phyloP scores from a whole-genome alignment of 2,797 vertebrate genomes.

The Chromobotia macracanthus region DNA sequence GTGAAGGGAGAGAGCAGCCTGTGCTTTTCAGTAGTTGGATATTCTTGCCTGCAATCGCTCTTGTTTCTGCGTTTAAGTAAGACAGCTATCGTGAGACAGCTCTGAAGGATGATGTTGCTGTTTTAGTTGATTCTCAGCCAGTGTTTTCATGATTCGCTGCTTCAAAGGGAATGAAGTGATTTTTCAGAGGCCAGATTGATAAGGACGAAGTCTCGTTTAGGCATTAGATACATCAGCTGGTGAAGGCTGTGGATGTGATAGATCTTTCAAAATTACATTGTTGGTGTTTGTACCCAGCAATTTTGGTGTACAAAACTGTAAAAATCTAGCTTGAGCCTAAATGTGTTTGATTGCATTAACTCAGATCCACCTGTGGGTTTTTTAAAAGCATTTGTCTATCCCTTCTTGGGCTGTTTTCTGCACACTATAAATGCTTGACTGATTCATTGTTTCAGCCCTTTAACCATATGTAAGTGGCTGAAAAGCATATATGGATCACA shows the following conservation, averaged over 20 bases:
- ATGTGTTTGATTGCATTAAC: no score
- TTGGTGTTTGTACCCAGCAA: no score
- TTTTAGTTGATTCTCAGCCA: constrained; percentile 26
- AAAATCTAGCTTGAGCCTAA: no score
- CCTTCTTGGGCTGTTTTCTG: not conserved
- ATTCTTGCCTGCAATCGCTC: constrained; percentile 30
- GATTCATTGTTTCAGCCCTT: constrained; percentile 33
- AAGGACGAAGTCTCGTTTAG: not conserved
- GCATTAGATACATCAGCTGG: not conserved
- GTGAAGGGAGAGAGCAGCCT: constrained; percentile 20
- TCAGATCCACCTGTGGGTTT: no score
- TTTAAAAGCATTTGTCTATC: no score
- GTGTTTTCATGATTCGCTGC: not conserved
- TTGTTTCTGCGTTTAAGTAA: constrained; percentile 43
- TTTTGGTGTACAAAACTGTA: no score
- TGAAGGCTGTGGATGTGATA: not conserved
- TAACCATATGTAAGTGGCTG: constrained; percentile 26
- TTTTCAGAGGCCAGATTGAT: constrained; percentile 5
- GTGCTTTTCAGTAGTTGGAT: constrained; percentile 28
- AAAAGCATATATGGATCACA: constrained; percentile 39
- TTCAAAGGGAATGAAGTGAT: constrained; percentile 28
- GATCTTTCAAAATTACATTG: not conserved
- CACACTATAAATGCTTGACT: constrained; percentile 9
- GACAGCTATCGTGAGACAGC: constrained; percentile 42
- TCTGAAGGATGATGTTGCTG: constrained; percentile 1